Evolutionary conservation across 2,888 invertebrate genomes (phyloP), one percentile per base, ranked within the genome.

Genomic region (Amphipoea lucens): DNA sequence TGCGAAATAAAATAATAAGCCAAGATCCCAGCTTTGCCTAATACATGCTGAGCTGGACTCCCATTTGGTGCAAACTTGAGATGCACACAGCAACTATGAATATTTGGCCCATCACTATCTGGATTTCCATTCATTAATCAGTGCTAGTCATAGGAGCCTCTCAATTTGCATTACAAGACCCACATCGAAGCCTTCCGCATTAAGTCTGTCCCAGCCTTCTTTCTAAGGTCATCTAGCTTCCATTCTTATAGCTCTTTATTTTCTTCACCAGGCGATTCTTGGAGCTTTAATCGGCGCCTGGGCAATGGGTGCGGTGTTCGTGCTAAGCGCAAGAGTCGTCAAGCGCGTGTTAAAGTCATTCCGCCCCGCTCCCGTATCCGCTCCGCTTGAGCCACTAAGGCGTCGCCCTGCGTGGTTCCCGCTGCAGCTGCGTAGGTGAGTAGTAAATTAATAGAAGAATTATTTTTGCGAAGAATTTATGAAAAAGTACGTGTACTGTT

Each of bases 331-430:
- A 3, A 92, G 95, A 7, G 90, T 92, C 0, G 92, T 94, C 0
- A 97, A 97, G 90, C 92, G 93, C 0, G 86, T 95, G 11, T 84
- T 97, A 48, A 92, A 92, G 83, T 91, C 94, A 63, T 90, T 96
- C 82, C 95, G 95, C 29, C 94, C 96, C 70, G 90, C 94, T 9
- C 90, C 95, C 4, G 93, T 92, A 0, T 89, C 95, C 80, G 93
- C 92, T 78, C 93, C 95, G 76, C 93, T 94, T 0, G 93, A 94
- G 82, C 93, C 95, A 73, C 91, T 94, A 20, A 83, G 91, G 23
- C 91, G 91, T 4, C 93, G 94, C 48, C 95, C 95, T 7, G 94
- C 94, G 0, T 96, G 96, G 96, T 93, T 96, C 85, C 92, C 95
- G 79, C 72, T 95, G 81, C 93, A 92, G 89, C 84, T 91, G 79